These are phyloP conservation scores for Neotoma lepida DNA, from an alignment of 2,113 vertebrate genomes.

Conservation along the genomic window DNA sequence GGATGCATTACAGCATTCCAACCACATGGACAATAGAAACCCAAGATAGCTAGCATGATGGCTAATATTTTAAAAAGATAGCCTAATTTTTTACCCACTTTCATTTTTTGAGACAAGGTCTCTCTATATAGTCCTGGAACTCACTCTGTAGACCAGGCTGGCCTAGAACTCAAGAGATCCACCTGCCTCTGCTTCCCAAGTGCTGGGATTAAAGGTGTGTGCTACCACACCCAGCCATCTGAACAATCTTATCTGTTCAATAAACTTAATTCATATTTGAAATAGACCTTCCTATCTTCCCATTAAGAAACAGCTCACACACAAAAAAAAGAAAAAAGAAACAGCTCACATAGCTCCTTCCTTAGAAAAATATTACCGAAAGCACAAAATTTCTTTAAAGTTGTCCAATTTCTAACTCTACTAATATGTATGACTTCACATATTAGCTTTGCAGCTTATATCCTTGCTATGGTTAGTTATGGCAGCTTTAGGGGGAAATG, in stretches of 20 bases:
- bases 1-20: too few species aligned
- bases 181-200: too few species aligned
- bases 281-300: not conserved
- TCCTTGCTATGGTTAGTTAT: not conserved
- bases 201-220: too few species aligned
- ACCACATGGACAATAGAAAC: too few species aligned
- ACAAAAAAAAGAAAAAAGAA: too few species aligned
- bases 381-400: not conserved
- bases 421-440: not conserved
- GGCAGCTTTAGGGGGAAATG: not conserved
- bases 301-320: not conserved
- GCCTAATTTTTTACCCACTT: too few species aligned
- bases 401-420: not conserved
- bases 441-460: not conserved
- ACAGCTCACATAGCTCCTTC: not conserved
- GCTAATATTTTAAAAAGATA: too few species aligned
- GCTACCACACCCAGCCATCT: not conserved
- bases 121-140: too few species aligned
- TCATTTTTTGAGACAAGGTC: too few species aligned
- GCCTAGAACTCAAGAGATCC: too few species aligned
- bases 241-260: not conserved
- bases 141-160: too few species aligned
- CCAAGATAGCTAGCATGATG: too few species aligned
- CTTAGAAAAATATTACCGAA: slow-evolving; percentile 7
- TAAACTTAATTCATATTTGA: not conserved